Conservation (phyloP, 2,113 vertebrate species). For the Synodontis membranacea region DNA sequence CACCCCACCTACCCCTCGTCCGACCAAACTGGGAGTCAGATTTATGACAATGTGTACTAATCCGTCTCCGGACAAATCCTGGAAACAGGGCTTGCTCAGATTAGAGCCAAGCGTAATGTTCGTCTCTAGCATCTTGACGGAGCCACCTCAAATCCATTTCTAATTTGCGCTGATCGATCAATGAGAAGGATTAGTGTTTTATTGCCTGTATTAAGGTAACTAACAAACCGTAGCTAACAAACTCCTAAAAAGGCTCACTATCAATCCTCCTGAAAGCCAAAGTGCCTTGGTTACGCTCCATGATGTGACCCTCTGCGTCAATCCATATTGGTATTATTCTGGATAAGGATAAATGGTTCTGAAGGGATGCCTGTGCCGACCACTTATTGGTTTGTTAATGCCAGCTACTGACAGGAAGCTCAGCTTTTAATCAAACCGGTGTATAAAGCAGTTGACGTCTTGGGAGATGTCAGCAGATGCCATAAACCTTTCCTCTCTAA, state of each 20-base stretch:
- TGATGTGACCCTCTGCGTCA: constrained; percentile 68
- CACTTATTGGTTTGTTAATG: not conserved
- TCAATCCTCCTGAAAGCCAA: constrained; percentile 51
- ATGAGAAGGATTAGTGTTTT: not conserved
- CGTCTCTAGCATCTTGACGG: constrained; percentile 21
- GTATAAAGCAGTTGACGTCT: not conserved
- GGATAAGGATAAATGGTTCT: not conserved
- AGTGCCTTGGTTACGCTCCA: constrained; percentile 42
- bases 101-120: constrained; percentile 59
- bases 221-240: constrained; percentile 1
- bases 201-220: constrained; percentile 23
- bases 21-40: constrained; percentile 82
- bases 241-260: constrained; percentile 23
- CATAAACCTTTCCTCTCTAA: not conserved
- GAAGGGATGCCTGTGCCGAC: not conserved
- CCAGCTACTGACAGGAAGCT: not conserved
- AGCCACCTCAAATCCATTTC: too few species aligned
- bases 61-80: constrained; percentile 87
- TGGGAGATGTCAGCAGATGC: not conserved
- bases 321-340: constrained; percentile 71
- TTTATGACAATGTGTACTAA: constrained; percentile 88
- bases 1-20: constrained; percentile 66
- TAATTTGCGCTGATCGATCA: too few species aligned
- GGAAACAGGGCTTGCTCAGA: constrained; percentile 71
- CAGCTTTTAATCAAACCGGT: not conserved